Conservation (phyloP, 2,113 vertebrate species). For the Macrotus californicus region DNA sequence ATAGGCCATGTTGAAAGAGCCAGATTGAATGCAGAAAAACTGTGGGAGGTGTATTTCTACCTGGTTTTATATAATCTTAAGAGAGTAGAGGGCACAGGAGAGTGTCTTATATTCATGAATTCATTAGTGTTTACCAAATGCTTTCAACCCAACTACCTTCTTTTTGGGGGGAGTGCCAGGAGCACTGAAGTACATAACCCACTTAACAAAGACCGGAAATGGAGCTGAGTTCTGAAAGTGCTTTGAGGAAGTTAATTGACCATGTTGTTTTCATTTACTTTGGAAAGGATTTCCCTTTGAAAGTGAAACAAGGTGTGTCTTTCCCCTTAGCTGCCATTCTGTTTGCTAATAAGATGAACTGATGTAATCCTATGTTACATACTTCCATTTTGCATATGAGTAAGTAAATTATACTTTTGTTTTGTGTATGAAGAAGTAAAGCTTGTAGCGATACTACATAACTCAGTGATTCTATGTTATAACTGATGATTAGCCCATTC, state of each 20-base stretch:
- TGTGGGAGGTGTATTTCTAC: not conserved
- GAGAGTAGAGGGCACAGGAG: not conserved
- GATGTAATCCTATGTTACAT: not conserved
- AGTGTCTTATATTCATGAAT: not conserved
- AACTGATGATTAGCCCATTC: not conserved
- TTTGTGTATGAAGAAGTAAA: not conserved
- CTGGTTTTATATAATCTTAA: not conserved
- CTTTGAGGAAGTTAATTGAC: slow-evolving; percentile 45
- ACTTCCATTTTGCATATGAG: not conserved
- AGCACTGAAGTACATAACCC: not conserved
- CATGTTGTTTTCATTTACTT: slow-evolving; percentile 36
- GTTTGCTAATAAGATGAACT: not conserved
- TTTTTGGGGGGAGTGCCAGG: not conserved
- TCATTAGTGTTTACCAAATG: not conserved
- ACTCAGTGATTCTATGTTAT: not conserved
- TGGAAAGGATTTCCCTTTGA: slow-evolving; percentile 57
- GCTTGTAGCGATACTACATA: not conserved
- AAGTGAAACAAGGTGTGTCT: slow-evolving; percentile 22
- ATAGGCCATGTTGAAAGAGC: not conserved
- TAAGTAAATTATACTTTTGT: not conserved
- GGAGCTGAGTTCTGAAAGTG: not conserved
- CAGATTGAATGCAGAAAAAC: not conserved
- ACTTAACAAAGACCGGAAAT: slow-evolving; percentile 38
- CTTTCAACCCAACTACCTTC: not conserved
- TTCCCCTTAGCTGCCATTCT: not conserved